Base-by-base conservation (phyloP, 2,113 vertebrate species). In the Alectura lathami region DNA sequence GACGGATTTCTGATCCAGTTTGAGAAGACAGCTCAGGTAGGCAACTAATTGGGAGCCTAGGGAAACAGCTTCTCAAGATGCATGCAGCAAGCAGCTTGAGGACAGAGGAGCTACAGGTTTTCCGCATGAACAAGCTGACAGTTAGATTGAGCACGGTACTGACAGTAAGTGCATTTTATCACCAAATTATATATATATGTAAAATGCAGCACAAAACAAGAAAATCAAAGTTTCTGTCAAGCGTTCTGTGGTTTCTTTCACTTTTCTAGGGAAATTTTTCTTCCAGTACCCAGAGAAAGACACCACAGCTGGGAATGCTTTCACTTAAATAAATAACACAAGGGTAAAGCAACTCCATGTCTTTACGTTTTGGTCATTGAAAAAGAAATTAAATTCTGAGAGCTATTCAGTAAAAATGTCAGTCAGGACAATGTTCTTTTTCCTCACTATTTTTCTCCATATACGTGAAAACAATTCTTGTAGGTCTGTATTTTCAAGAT, bases 41-140 rank as follows among this genome's bases (percentile, higher is more conserved):
- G 88, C 29, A 5, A 48, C 69, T 95, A 95, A 92, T 88, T 94
- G 83, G 81, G 89, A 93, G 66, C 66, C 53, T 24, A 42, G 89
- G 94, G 87, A 94, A 94, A 94, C 29, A 38, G 78, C 40, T 81
- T 92, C 47, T 60, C 38, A 2, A 42, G 67, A 30, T 77, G 62
- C 42, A 57, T 0, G 0, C 51, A 67, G 42, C 38, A 60, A 90
- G 77, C 30, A 54, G 66, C 62, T 91, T 32, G 1, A 29, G 29
- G 45, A 89, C 30, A 69, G 27, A 16, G 50, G 54, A 95, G 67
- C 29, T 57, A 23, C 7, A 66, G 59, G 57, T 64, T 91, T 93
- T 57, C 89, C 70, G 75, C 54, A 63, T 27, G 78, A 87, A 70
- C 76, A 17, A 83, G 63, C 45, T 69, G 45, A 76, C 15, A 74